Evolutionary conservation across 2,888 invertebrate species (phyloP).

Genomic region (Leptarthrus brevirostris): DNA sequence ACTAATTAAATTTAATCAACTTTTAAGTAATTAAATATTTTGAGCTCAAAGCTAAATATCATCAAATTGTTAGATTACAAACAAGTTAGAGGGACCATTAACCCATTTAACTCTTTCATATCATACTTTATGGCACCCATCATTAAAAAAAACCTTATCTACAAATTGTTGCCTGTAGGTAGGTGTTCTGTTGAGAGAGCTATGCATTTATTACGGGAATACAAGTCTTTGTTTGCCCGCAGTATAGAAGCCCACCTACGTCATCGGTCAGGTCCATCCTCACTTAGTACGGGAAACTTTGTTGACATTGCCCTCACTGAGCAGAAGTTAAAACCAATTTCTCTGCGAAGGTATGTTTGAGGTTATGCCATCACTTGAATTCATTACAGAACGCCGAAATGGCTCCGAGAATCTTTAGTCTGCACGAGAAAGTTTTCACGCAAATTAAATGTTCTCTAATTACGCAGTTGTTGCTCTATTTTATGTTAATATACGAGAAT

Average conservation of each 20-base stretch:
- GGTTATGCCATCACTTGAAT: slow-evolving; percentile 24
- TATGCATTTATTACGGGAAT: too few species aligned
- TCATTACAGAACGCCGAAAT: slow-evolving; percentile 26
- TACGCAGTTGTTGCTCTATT: slow-evolving; percentile 41
- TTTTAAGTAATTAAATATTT: too few species aligned
- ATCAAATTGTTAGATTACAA: too few species aligned
- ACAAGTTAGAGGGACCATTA: too few species aligned
- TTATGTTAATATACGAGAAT: slow-evolving; percentile 38
- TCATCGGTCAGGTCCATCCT: not conserved
- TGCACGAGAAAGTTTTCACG: slow-evolving; percentile 25
- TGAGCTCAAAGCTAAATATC: too few species aligned
- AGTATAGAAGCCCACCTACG: not conserved
- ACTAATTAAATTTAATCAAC: too few species aligned
- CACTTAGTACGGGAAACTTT: slow-evolving; percentile 8
- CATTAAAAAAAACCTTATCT: too few species aligned
- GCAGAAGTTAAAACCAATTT: slow-evolving; percentile 27
- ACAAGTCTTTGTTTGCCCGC: too few species aligned
- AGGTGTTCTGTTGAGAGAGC: too few species aligned
- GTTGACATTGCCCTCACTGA: slow-evolving; percentile 1
- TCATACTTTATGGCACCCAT: too few species aligned
- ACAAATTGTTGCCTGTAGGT: too few species aligned
- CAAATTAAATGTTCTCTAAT: slow-evolving; percentile 45
- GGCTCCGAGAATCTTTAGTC: slow-evolving; percentile 18
- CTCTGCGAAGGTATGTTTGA: slow-evolving; percentile 14
- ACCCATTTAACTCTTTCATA: too few species aligned